Conservation (phyloP, 2,888 invertebrate genomes). For the Athrips mouffetella region DNA sequence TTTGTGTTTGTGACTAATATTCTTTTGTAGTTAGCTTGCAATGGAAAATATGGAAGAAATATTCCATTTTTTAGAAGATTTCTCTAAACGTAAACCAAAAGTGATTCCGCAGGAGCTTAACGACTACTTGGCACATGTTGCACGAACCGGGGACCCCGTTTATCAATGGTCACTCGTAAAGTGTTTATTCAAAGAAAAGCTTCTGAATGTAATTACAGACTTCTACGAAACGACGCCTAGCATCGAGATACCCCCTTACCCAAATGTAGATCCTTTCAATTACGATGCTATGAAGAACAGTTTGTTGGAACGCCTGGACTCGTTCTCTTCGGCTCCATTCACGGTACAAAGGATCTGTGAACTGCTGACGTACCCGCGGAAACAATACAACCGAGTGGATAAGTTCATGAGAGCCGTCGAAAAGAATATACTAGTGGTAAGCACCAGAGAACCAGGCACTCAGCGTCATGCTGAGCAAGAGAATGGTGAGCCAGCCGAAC, state of each 20-base stretch:
- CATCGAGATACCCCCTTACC: conserved; percentile 89
- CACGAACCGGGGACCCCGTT: conserved; percentile 95
- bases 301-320: conserved; percentile 88
- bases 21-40: conserved; percentile 19
- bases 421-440: conserved; percentile 94
- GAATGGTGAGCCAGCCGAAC: conserved; percentile 81
- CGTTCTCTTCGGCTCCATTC: conserved; percentile 94
- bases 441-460: conserved; percentile 83
- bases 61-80: conserved; percentile 89
- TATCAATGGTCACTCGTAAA: conserved; percentile 95
- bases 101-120: conserved; percentile 93
- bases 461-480: conserved; percentile 80
- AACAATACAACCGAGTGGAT: conserved; percentile 96
- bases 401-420: conserved; percentile 98
- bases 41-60: conserved; percentile 94
- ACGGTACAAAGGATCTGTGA: conserved; percentile 98
- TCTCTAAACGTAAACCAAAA: conserved; percentile 85
- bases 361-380: conserved; percentile 91
- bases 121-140: conserved; percentile 92
- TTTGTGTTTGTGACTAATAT: not conserved
- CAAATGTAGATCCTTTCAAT: conserved; percentile 94
- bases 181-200: conserved; percentile 91
- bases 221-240: conserved; percentile 89
- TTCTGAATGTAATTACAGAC: conserved; percentile 90
- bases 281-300: conserved; percentile 93